Base-by-base conservation (phyloP, 2,113 vertebrate genomes). In the Myanophis thanlyinensis region DNA sequence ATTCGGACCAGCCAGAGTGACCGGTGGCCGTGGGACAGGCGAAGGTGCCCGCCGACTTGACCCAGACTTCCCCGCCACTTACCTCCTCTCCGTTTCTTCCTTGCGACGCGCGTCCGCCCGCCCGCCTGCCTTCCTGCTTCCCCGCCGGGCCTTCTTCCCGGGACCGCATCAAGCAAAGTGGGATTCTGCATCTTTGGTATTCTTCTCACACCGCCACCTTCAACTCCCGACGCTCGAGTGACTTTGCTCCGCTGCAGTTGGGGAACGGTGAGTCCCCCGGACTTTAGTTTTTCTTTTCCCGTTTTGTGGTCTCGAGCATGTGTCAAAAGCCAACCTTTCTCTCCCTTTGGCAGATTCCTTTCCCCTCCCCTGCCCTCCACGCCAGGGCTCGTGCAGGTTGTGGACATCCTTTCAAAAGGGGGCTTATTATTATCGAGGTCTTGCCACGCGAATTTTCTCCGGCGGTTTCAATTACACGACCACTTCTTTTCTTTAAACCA, bases 1-100 rank as follows among this genome's bases (percentile, higher is more conserved):
- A 97, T 98, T 98, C 97, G 98, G 97, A 98, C 97, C 92, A 97
- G 97, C 10, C 40, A 5, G 67, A 80, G 35, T 20, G 67, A 80
- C 15, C 35, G 35, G 35, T 22, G 73, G 35, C 35, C 35, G 35
- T 44, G 73, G 73, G 73, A 80, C 35, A 80, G 67, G 35, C n/a
- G 35, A 80, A 59, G 67, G 18, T 80, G 67, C 67, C 67, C 67
- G 35, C 67, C 35, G 67, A 40, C 67, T 80, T 80, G 67, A 80
- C 67, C 67, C 73, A 80, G 35, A 44, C 73, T 80, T 9, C 54
- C 54, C 23, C 0, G 8, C 25, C 20, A 12, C 13, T 3, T 3
- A 0, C 1, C 53, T 2, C 18, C 18, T 9, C 35, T 80, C 35
- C 73, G 73, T 44, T 80, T 44, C 73, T 80, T 44, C 73, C 73